A percentile compares a stretch with the other conserved stretches of the same genome.
phyloP scores from a whole-genome alignment of 2,888 invertebrate genomes.

The Nemapogon koenigi region DNA sequence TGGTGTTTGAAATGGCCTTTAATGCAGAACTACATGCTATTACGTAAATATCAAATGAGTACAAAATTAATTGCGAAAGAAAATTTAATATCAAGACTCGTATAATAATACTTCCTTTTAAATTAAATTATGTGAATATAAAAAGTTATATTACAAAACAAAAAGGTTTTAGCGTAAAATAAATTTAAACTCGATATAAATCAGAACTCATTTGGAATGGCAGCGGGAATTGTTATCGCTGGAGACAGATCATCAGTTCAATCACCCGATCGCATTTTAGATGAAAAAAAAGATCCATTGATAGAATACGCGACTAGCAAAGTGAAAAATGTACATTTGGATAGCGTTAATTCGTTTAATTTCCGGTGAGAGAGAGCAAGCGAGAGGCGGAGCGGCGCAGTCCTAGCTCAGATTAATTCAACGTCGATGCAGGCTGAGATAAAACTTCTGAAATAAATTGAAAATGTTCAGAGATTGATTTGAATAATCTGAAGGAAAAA shows the following conservation, averaged over 20 bases:
- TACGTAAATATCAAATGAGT: too few species aligned
- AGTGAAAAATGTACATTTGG: conserved; percentile 66
- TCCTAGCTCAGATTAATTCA: conserved; percentile 62
- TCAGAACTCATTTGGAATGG: too few species aligned
- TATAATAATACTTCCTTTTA: too few species aligned
- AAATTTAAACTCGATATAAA: too few species aligned
- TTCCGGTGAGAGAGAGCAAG: conserved; percentile 52
- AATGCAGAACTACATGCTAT: too few species aligned
- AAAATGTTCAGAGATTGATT: conserved; percentile 66
- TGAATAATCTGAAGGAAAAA: conserved; percentile 58
- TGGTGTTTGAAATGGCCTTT: too few species aligned
- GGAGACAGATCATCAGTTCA: conserved; percentile 51
- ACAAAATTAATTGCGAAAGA: too few species aligned
- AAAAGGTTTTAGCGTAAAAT: too few species aligned
- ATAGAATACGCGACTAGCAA: conserved; percentile 55
- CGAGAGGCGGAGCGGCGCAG: conserved; percentile 22
- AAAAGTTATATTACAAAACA: too few species aligned
- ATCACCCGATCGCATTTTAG: conserved; percentile 45
- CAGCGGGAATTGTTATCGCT: too few species aligned
- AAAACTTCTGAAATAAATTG: conserved; percentile 66
- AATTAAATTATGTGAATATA: too few species aligned
- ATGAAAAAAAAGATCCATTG: conserved; percentile 59
- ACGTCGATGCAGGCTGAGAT: conserved; percentile 58
- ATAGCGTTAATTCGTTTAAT: conserved; percentile 67
- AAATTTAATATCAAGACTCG: too few species aligned